These are phyloP conservation scores for Prunella strophiata DNA, from an alignment of 2,797 vertebrate species.

Conservation along the genomic window DNA sequence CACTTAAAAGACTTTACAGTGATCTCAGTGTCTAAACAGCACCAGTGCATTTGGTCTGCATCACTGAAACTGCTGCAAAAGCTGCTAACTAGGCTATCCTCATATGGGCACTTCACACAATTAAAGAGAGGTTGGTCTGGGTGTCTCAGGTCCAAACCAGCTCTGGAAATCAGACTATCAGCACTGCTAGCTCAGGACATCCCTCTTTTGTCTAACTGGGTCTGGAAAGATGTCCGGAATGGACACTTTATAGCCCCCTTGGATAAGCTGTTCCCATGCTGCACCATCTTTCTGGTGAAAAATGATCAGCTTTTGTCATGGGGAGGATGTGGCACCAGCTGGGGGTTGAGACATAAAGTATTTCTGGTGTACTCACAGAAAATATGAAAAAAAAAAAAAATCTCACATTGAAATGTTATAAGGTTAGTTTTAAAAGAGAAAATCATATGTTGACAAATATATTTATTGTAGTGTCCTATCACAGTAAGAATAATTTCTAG, in stretches of 20 bases:
- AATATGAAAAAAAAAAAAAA: background rate
- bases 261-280: background rate
- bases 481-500: background rate
- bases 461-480: background rate
- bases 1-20: background rate
- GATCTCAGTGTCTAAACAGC: background rate
- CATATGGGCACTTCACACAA: background rate
- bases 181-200: background rate
- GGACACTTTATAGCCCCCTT: background rate
- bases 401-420: background rate
- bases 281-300: background rate
- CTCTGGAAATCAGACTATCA: background rate
- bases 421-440: background rate
- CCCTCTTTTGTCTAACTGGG: background rate
- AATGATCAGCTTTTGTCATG: background rate
- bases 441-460: accelerated
- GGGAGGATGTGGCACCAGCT: background rate
- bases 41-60: background rate
- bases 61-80: background rate
- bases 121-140: accelerated
- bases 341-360: background rate
- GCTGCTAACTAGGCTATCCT: background rate
- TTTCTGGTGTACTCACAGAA: background rate
- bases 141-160: accelerated
- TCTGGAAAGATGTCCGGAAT: background rate